Evolutionary conservation across 2,888 invertebrate species (phyloP), one percentile per base, ranked within the genome.

Genomic region (Zeuzera pyrina): DNA sequence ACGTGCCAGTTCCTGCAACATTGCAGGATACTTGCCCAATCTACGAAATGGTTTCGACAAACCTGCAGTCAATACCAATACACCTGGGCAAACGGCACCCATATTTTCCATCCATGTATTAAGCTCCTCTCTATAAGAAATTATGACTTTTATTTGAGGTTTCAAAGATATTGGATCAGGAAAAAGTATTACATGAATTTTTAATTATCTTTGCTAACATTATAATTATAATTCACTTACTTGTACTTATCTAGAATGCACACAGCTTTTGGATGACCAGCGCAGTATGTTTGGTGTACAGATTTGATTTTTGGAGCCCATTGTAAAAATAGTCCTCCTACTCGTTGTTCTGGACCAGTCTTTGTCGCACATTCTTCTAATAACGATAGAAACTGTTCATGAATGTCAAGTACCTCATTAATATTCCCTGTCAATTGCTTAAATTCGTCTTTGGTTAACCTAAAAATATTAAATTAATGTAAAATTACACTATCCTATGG

Each of bases 21-120:
- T 92, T 2, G 92, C 92, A 1, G 96, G 93, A 76, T 98, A 99
- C 69, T 96, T 97, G 55, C 97, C 97, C 36, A 98, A 83, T 26
- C 98, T 88, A 24, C 98, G 89, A 73, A 99, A 98, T 0, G 98
- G 97, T 72, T 95, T 94, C 36, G 97, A 97, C 24, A 99, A 85
- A 7, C 95, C 94, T 8, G 95, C 93, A 1, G 98, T 97, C 39
- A 98, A 78, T 5, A 94, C 93, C 53, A 98, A 84, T 36, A 97
- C 88, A 8, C 97, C 96, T 2, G 95, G 94, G 36, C 89, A 88
- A 12, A 92, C 90, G 1, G 94, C 94, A 33, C 94, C 95, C 45
- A 91, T 90, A 25, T 89, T 89, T 65, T 97, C 95, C 92, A 97
- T 95, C 84, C 91, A 93, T 42, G 89, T 89, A 44, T 91, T 91